phyloP scores from a whole-genome alignment of 2,797 vertebrate genomes.

The Brachyrhaphis roseni region DNA sequence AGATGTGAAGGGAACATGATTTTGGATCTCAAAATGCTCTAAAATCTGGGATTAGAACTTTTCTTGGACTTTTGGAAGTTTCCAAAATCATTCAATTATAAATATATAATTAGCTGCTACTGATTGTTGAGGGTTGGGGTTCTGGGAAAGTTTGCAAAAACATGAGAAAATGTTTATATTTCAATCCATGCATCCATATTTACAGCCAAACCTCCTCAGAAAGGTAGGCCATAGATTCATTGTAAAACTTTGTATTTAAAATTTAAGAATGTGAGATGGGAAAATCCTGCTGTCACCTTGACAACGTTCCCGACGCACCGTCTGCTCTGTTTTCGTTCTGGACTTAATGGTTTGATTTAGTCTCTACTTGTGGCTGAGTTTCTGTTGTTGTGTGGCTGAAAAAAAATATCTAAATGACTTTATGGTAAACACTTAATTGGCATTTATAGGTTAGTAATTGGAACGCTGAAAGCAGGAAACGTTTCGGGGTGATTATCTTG shows the following conservation, averaged over 20 bases:
- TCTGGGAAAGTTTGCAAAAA: background rate
- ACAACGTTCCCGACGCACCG: slow-evolving; percentile 51
- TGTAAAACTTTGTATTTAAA: background rate
- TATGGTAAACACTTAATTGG: slow-evolving; percentile 28
- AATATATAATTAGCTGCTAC: no score
- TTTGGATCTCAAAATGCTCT: background rate
- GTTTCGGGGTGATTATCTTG: slow-evolving; percentile 35
- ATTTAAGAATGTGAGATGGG: background rate
- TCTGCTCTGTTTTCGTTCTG: slow-evolving; percentile 38
- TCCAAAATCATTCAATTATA: background rate
- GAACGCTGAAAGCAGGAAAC: slow-evolving; percentile 20
- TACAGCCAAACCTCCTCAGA: background rate
- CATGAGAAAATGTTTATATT: background rate
- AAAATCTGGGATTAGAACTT: background rate
- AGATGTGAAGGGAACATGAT: slow-evolving; percentile 4
- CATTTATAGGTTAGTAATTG: slow-evolving; percentile 42
- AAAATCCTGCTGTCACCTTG: slow-evolving; percentile 49
- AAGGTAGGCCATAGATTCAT: background rate
- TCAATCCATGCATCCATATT: background rate
- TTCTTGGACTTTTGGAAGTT: background rate
- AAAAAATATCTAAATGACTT: slow-evolving; percentile 26
- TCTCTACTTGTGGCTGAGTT: background rate
- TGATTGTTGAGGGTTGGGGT: no score
- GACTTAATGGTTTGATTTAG: slow-evolving; percentile 25
- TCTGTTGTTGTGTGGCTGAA: background rate